A percentile compares a stretch with the other conserved stretches of the same genome.
These are phyloP conservation scores for Drosophila fuyamai DNA, from an alignment of 1,140 invertebrate species.

Conservation along the genomic window DNA sequence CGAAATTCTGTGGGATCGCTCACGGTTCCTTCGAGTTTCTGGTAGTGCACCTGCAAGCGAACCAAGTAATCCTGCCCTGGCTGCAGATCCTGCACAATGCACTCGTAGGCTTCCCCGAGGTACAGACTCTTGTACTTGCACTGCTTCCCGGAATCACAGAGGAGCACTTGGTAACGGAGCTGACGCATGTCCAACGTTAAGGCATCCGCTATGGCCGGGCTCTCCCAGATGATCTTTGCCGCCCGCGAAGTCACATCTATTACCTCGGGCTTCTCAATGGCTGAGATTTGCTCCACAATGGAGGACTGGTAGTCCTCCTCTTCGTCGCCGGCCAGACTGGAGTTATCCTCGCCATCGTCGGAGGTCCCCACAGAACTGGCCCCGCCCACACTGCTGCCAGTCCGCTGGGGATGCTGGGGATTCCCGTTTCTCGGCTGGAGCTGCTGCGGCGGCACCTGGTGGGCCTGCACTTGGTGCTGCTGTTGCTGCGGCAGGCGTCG, in stretches of 20 bases:
- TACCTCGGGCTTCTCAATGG: conserved; percentile 90
- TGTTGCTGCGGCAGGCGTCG: conserved; percentile 25
- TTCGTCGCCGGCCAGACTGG: conserved; percentile 87
- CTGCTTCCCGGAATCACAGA: conserved; percentile 91
- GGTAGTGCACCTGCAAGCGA: conserved; percentile 88
- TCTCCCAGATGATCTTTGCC: conserved; percentile 91
- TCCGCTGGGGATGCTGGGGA: conserved; percentile 30
- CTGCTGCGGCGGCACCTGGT: conserved; percentile 37
- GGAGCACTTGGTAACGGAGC: conserved; percentile 90
- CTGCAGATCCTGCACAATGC: conserved; percentile 91
- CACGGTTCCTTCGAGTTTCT: conserved; percentile 85
- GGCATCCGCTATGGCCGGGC: conserved; percentile 87
- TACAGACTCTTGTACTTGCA: conserved; percentile 93
- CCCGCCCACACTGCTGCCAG: conserved; percentile 68
- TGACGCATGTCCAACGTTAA: conserved; percentile 86
- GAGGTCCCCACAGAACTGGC: conserved; percentile 88
- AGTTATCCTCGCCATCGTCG: conserved; percentile 90
- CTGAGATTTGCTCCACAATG: conserved; percentile 89
- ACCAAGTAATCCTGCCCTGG: conserved; percentile 93
- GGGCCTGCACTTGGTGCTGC: conserved; percentile 12
- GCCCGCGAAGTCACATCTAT: conserved; percentile 91
- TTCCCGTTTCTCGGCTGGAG: conserved; percentile 25
- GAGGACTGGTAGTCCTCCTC: conserved; percentile 87
- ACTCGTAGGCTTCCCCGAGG: conserved; percentile 89
- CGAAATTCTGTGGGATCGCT: conserved; percentile 87